Evolutionary conservation across 2,888 invertebrate genomes (phyloP), one percentile per base, ranked within the genome.

Genomic region (Branchinecta sandiegonensis): DNA sequence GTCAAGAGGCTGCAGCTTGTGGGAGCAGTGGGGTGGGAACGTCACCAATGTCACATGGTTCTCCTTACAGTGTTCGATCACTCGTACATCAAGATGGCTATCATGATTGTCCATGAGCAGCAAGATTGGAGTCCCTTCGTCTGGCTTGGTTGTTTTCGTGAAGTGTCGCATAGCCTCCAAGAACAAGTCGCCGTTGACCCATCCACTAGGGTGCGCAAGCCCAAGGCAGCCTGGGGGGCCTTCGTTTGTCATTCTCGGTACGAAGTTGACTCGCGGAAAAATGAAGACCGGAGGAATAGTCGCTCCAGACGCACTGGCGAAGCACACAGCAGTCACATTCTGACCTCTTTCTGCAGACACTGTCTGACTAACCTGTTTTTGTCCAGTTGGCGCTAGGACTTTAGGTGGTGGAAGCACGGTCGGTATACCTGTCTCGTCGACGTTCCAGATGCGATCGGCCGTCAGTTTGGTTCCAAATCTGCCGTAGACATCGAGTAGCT

Each of bases 1-100:
- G 72, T 79, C 77, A 13, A 79, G 72, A 13, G 78, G 78, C 73
- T 79, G 79, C 66, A 79, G 69, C n/a, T n/a, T n/a, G n/a, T n/a
- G n/a, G n/a, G n/a, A n/a, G n/a, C n/a, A n/a, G n/a, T n/a, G n/a
- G n/a, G 77, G 78, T 46, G 76, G 77, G 65, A 78, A 74, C 8
- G 77, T 76, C 50, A 79, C 72, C 66, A 78, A 71, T 64, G 50
- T 73, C 46, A 79, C 75, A 13, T 77, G 76, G 72, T 74, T 73
- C 50, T 74, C 74, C 72, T 76, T 71, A 73, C 76, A 72, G 71
- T 71, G 72, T 74, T 75, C 70, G 71, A 76, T 65, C 47, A 73
- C 70, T 48, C 65, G 23, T 46, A 68, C 13, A 46, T 70, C 68
- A 8, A 75, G 69, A 70, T 76, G 76, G 11, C 73, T 72, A 48